phyloP scores from a whole-genome alignment of 2,888 invertebrate genomes.

The Caenorhabditis sp. region DNA sequence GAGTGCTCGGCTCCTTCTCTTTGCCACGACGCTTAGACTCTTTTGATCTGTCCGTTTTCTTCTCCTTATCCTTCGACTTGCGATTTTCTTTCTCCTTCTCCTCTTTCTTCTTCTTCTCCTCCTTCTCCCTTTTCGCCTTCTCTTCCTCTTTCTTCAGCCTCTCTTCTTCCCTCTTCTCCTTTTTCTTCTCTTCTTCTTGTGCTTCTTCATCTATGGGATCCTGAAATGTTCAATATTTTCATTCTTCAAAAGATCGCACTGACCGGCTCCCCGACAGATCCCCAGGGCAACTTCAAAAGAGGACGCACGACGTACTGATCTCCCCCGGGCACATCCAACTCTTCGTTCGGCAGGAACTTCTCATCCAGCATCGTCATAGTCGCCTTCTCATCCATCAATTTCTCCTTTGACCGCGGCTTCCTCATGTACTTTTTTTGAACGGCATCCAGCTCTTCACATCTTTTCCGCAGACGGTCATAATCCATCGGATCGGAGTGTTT shows the following conservation, averaged over 20 bases:
- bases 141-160: slow-evolving; percentile 11
- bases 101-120: slow-evolving; percentile 1
- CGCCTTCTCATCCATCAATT: slow-evolving; percentile 23
- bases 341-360: slow-evolving; percentile 24
- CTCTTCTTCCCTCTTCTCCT: slow-evolving; percentile 5
- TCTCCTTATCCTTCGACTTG: slow-evolving; percentile 13
- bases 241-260: not conserved
- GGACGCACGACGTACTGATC: slow-evolving; percentile 1
- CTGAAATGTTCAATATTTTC: not conserved
- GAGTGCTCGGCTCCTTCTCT: not conserved
- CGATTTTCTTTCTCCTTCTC: slow-evolving; percentile 20
- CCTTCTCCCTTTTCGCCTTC: slow-evolving; percentile 1
- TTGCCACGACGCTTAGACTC: slow-evolving; percentile 13
- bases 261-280: not conserved
- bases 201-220: not conserved
- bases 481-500: slow-evolving; percentile 57
- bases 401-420: slow-evolving; percentile 11
- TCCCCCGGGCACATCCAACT: slow-evolving; percentile 43
- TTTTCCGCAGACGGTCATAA: slow-evolving; percentile 30
- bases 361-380: slow-evolving; percentile 13
- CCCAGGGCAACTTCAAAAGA: slow-evolving; percentile 22
- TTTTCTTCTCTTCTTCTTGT: slow-evolving; percentile 4
- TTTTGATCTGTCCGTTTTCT: not conserved
- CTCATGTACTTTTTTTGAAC: slow-evolving; percentile 36
- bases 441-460: slow-evolving; percentile 1